Percentiles rank a stretch among this genome's conserved stretches.
These are phyloP conservation scores for Eupithecia dodoneata DNA, from an alignment of 2,888 invertebrate species.

Conservation along the genomic window DNA sequence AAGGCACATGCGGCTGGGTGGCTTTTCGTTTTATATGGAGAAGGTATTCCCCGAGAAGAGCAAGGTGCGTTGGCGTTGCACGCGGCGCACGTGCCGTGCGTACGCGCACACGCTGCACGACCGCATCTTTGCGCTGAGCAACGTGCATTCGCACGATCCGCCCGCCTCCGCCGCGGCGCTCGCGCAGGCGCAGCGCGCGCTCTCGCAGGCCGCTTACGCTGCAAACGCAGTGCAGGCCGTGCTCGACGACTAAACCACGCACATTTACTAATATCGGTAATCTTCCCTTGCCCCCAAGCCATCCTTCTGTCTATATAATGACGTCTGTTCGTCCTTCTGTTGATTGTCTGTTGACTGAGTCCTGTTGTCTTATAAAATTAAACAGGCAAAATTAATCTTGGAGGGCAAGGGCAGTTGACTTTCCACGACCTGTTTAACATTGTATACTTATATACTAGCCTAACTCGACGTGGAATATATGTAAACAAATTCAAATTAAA, in stretches of 20 bases:
- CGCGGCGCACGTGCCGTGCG: constrained; percentile 79
- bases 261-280: neutral
- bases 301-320: neutral
- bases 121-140: constrained; percentile 78
- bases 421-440: neutral
- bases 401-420: neutral
- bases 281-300: neutral
- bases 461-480: no score
- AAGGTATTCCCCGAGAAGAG: constrained; percentile 81
- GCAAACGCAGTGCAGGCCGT: constrained; percentile 62
- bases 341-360: neutral
- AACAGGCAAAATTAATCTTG: neutral
- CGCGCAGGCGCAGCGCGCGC: constrained; percentile 48
- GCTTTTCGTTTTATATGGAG: constrained; percentile 82
- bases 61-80: constrained; percentile 82
- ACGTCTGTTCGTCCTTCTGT: neutral
- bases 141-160: constrained; percentile 79
- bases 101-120: constrained; percentile 81
- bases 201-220: constrained; percentile 36
- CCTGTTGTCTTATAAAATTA: no score
- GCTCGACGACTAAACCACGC: constrained; percentile 56
- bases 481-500: no score
- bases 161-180: constrained; percentile 49
- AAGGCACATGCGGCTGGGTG: constrained; percentile 79
- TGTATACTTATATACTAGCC: neutral